Evolutionary conservation across 2,888 invertebrate genomes (phyloP).

Genomic region (Drosophila anomelani): DNA sequence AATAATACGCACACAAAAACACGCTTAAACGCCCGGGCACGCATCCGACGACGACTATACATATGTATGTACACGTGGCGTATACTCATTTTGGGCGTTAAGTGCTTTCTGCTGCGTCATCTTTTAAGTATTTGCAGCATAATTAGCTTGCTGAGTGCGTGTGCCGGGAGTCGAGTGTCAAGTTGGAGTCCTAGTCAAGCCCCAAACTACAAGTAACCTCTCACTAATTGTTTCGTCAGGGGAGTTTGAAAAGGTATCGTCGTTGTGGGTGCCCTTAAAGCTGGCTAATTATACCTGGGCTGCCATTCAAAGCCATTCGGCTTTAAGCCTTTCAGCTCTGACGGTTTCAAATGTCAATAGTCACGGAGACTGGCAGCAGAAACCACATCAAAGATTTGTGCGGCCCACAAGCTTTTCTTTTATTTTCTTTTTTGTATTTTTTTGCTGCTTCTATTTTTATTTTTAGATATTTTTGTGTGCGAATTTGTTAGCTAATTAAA

Average conservation of each 20-base stretch:
- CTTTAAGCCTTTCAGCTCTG: conserved; percentile 36
- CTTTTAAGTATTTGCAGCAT: conserved; percentile 73
- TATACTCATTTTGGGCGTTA: conserved; percentile 62
- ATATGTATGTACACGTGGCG: conserved; percentile 18
- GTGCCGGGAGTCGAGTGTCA: conserved; percentile 54
- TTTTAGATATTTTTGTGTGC: conserved; percentile 24
- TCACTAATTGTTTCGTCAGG: conserved; percentile 44
- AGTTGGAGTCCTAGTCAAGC: conserved; percentile 28
- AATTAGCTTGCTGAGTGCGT: conserved; percentile 77
- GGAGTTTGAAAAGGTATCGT: conserved; percentile 50
- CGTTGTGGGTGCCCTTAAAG: conserved; percentile 50
- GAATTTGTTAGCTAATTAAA: conserved; percentile 68
- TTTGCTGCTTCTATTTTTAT: conserved; percentile 25
- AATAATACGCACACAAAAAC: conserved; percentile 60
- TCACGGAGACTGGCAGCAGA: conserved; percentile 26
- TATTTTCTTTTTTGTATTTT: conserved; percentile 20
- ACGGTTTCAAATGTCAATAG: conserved; percentile 31
- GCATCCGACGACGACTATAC: conserved; percentile 9
- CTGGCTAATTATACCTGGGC: conserved; percentile 54
- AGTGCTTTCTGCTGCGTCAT: conserved; percentile 77
- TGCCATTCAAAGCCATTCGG: conserved; percentile 22
- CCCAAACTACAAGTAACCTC: conserved; percentile 16
- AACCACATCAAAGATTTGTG: conserved; percentile 71
- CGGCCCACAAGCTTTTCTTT: conserved; percentile 24
- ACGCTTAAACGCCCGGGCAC: conserved; percentile 28